phyloP scores from a whole-genome alignment of 2,113 vertebrate species.

The Cinclus mexicanus region DNA sequence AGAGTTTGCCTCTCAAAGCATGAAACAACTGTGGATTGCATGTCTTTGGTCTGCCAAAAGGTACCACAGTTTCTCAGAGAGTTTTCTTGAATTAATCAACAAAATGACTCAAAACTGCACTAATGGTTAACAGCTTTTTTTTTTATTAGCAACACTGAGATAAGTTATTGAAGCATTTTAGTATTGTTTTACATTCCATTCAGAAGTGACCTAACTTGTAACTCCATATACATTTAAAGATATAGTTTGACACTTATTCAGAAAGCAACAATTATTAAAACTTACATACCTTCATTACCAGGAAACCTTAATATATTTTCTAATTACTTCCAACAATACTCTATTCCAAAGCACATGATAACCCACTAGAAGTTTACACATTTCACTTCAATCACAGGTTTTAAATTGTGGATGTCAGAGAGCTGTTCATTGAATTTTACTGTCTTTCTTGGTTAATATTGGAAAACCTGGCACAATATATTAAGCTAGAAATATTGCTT shows the following conservation, averaged over 20 bases:
- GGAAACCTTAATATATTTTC: constrained; percentile 79
- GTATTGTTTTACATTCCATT: constrained; percentile 84
- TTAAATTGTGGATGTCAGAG: constrained; percentile 67
- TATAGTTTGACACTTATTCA: constrained; percentile 80
- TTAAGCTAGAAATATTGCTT: constrained; percentile 77
- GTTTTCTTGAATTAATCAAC: constrained; percentile 67
- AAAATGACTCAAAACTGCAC: constrained; percentile 80
- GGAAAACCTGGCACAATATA: constrained; percentile 74
- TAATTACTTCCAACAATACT: constrained; percentile 79
- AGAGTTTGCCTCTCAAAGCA: constrained; percentile 10
- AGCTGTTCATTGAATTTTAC: constrained; percentile 71
- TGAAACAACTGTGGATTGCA: background rate
- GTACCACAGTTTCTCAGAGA: constrained; percentile 2
- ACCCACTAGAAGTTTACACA: constrained; percentile 79
- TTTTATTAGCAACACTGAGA: constrained; percentile 85
- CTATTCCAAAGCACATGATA: constrained; percentile 78
- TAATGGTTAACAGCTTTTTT: constrained; percentile 83
- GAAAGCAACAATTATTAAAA: constrained; percentile 82
- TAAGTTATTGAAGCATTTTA: constrained; percentile 83
- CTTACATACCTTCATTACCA: constrained; percentile 82
- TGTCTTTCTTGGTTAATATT: constrained; percentile 73
- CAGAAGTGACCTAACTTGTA: constrained; percentile 82
- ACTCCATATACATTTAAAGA: constrained; percentile 81
- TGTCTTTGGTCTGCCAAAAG: background rate
- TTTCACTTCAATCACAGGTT: constrained; percentile 76